A percentile compares a stretch with the other conserved stretches of the same genome.
Conservation (phyloP, 2,113 vertebrate genomes). For the Ancistrus triradiatus region DNA sequence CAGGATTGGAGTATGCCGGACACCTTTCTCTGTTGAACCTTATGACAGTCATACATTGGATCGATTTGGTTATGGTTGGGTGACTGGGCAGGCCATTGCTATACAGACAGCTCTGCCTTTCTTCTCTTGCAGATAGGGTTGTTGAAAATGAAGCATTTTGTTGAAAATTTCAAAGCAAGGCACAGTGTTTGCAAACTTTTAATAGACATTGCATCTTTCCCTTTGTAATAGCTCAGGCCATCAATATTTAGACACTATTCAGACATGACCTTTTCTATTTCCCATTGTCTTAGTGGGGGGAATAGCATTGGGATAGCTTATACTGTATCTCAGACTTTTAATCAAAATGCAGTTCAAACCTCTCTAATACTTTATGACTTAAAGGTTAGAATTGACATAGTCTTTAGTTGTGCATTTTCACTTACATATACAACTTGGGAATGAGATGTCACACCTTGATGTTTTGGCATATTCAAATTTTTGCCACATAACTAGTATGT, state of each 20-base stretch:
- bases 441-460: too few species aligned
- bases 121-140: neutral
- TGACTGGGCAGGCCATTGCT: conserved; percentile 1
- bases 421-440: too few species aligned
- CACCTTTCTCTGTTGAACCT: neutral
- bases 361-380: neutral
- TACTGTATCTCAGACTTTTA: neutral
- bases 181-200: too few species aligned
- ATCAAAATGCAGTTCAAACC: too few species aligned
- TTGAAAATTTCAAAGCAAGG: too few species aligned
- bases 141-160: too few species aligned
- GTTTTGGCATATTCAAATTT: too few species aligned
- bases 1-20: too few species aligned
- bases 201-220: too few species aligned
- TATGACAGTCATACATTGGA: neutral
- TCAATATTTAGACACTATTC: conserved; percentile 46
- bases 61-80: conserved; percentile 9
- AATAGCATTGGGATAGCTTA: neutral
- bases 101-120: neutral
- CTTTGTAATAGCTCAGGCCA: conserved; percentile 28
- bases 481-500: too few species aligned
- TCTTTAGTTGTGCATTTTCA: too few species aligned
- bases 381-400: too few species aligned
- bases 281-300: conserved; percentile 33
- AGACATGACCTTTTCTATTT: conserved; percentile 58